Evolutionary conservation across 1,140 invertebrate species (phyloP).

Genomic region (Cardiocondyla obscurior): DNA sequence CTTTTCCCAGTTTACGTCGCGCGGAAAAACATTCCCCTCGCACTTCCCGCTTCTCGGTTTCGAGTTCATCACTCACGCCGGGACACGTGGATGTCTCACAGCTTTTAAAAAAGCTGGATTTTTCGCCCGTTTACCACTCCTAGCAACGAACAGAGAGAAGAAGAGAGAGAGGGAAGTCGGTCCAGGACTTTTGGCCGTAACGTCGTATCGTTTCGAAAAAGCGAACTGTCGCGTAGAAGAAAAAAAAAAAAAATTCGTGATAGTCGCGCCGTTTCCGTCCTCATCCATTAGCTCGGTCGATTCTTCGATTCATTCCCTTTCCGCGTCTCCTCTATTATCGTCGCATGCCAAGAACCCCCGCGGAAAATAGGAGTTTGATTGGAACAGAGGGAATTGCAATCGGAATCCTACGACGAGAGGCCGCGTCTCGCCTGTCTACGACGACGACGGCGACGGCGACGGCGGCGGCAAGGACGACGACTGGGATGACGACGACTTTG

Average conservation of each 20-base stretch:
- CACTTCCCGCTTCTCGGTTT: background rate
- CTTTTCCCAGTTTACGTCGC: background rate
- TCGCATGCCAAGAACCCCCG: conserved; percentile 63
- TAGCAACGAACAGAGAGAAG: background rate
- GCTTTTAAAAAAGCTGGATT: conserved; percentile 16
- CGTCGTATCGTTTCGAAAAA: conserved; percentile 40
- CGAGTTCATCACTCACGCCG: conserved; percentile 33
- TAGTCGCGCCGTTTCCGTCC: conserved; percentile 26
- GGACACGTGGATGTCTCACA: conserved; percentile 8
- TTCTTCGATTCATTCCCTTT: conserved; percentile 48
- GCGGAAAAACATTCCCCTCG: conserved; percentile 7
- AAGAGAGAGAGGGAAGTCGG: background rate
- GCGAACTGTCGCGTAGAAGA: background rate
- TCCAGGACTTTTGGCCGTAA: conserved; percentile 18
- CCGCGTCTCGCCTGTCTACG: conserved; percentile 34
- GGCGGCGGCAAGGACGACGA: background rate
- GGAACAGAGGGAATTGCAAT: conserved; percentile 76
- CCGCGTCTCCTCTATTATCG: conserved; percentile 61
- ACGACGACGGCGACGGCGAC: background rate
- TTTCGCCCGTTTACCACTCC: background rate
- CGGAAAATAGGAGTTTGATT: conserved; percentile 77
- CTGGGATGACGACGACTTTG: conserved; percentile 56
- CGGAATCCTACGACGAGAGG: conserved; percentile 63
- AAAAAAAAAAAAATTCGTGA: conserved; percentile 39
- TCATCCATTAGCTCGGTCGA: conserved; percentile 49